Conservation (phyloP, 2,113 vertebrate species). For the Hydrochoerus hydrochaeris region DNA sequence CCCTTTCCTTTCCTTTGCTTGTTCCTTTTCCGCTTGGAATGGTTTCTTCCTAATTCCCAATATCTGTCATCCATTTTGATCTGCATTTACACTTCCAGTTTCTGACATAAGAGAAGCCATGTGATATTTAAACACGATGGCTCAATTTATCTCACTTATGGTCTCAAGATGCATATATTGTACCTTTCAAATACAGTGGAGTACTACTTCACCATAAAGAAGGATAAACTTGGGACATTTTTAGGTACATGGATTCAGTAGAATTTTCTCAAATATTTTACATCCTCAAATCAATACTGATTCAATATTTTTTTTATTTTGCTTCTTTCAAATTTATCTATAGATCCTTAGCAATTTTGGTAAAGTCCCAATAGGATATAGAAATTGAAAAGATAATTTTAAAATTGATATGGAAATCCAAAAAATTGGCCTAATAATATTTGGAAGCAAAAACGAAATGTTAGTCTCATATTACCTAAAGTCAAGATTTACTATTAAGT, state of each 20-base stretch:
- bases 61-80: background rate
- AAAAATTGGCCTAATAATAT: background rate
- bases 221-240: background rate
- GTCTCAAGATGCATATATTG: background rate
- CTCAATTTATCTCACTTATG: background rate
- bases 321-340: background rate
- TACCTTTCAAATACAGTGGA: background rate
- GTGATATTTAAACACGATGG: background rate
- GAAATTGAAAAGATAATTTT: background rate
- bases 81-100: background rate
- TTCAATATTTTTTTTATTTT: background rate
- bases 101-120: background rate
- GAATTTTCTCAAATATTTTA: background rate
- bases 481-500: background rate
- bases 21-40: background rate
- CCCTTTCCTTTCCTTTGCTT: background rate
- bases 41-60: background rate
- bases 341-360: background rate
- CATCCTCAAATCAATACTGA: background rate
- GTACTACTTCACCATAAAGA: background rate
- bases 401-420: background rate
- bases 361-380: background rate
- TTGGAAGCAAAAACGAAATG: background rate
- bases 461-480: background rate
- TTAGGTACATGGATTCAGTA: background rate